These are phyloP conservation scores for Neuroscelio doddi DNA, from an alignment of 2,888 invertebrate genomes.

Conservation along the genomic window DNA sequence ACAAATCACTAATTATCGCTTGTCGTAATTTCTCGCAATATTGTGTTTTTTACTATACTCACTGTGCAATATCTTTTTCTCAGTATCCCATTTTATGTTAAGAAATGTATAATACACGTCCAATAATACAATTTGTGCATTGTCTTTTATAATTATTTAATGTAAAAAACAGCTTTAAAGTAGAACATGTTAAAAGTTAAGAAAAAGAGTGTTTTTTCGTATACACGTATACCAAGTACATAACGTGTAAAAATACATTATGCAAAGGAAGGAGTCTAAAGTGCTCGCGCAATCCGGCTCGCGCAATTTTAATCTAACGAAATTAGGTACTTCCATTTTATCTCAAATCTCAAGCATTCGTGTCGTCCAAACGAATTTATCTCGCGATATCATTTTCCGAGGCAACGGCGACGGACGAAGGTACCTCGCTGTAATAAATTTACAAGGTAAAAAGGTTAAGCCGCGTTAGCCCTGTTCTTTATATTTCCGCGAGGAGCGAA, in stretches of 20 bases:
- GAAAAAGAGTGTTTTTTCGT: no score
- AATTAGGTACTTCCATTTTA: constrained; percentile 64
- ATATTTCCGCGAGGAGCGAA: constrained; percentile 66
- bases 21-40: no score
- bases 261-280: constrained; percentile 24
- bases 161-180: no score
- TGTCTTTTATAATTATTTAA: no score
- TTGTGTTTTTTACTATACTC: no score
- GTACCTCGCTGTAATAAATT: constrained; percentile 67
- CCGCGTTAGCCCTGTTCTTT: constrained; percentile 70
- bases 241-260: constrained; percentile 42
- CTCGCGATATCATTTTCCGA: constrained; percentile 66
- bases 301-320: constrained; percentile 62
- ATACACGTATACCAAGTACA: no score
- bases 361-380: constrained; percentile 68
- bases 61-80: no score
- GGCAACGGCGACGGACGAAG: constrained; percentile 39
- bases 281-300: constrained; percentile 40
- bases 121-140: neutral
- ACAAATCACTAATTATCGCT: no score
- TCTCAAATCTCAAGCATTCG: constrained; percentile 64
- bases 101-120: no score
- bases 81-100: no score
- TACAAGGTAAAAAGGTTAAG: constrained; percentile 71
- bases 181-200: neutral